A percentile compares a stretch with the other conserved stretches of the same genome.
phyloP scores from a whole-genome alignment of 2,888 invertebrate genomes.

The Alcis repandata region DNA sequence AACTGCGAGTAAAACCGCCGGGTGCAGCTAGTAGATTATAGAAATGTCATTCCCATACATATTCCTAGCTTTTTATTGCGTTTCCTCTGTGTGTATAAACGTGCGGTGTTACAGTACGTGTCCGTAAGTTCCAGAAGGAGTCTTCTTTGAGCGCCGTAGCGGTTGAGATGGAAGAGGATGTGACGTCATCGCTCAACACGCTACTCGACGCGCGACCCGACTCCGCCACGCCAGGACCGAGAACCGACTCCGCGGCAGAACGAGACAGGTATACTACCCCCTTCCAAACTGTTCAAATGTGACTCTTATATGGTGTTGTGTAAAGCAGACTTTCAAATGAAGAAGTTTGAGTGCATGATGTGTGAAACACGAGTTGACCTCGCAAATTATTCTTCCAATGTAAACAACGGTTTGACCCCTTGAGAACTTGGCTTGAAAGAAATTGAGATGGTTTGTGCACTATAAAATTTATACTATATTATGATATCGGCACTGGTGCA shows the following conservation, averaged over 20 bases:
- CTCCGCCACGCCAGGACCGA: constrained; percentile 78
- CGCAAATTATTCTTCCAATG: too few relatives aligned
- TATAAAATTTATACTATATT: too few relatives aligned
- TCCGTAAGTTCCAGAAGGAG: constrained; percentile 88
- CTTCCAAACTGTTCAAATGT: not conserved
- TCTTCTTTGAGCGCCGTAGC: constrained; percentile 93
- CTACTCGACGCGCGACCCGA: constrained; percentile 92
- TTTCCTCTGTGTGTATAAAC: not conserved
- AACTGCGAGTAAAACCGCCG: too few relatives aligned
- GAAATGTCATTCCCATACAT: too few relatives aligned
- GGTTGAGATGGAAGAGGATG: constrained; percentile 97
- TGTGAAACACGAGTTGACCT: too few relatives aligned
- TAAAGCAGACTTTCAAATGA: not conserved
- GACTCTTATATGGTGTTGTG: not conserved
- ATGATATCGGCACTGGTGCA: too few relatives aligned
- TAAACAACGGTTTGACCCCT: too few relatives aligned
- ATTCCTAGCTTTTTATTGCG: too few relatives aligned
- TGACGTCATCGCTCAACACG: constrained; percentile 97
- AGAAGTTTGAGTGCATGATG: not conserved
- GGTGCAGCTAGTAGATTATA: too few relatives aligned
- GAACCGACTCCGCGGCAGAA: constrained; percentile 70
- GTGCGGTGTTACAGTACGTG: constrained; percentile 14
- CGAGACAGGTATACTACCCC: constrained; percentile 67
- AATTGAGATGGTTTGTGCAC: too few relatives aligned
- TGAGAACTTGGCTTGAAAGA: too few relatives aligned